Evolutionary conservation across 2,113 vertebrate species (phyloP), one percentile per base, ranked within the genome.

Genomic region (Poeciliopsis retropinna): DNA sequence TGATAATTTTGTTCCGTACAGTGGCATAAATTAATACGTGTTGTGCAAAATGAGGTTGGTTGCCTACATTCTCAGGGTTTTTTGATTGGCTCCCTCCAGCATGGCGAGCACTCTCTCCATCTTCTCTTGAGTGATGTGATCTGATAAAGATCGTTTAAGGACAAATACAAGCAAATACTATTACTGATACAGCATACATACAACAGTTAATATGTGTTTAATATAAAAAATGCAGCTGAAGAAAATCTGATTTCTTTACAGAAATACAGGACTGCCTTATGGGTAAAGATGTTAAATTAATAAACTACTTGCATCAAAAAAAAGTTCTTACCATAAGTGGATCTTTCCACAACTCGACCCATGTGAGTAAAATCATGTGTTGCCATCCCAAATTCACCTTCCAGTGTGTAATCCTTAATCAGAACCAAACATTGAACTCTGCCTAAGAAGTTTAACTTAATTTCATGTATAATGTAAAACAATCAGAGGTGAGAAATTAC

Each of bases 11-110:
- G 34, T 30, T 67, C 14, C 70, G 28, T 17, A 65, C 22, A n/a
- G 13, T 41, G 14, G 12, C 41, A 37, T 19, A 25, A 22, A 17
- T 30, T 57, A 11, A 14, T 13, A 10, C 4, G 22, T 25, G 14
- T 13, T 4, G 11, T n/a, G 17, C 29, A 41, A 51, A 51, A 29
- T 65, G 37, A 44, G 61, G 51, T 29, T 31, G 63, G 34, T 44
- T 34, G 91, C 96, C 0, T 93, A 99, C 98, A 31, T 92, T 83
- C 97, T 92, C 87, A 98, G 85, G 1, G 97, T 94, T 89, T 97
- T 98, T 75, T 96, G 97, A 87, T 98, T 96, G 82, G 92, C 94
- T 86, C 97, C 97, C 81, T 98, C 96, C 89, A 99, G 95, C 90
- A 98, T 89, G 1, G 96, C 94, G 0, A 98, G 86, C 60, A 99